Conservation (phyloP, 2,888 invertebrate genomes). For the Acleris laterana region DNA sequence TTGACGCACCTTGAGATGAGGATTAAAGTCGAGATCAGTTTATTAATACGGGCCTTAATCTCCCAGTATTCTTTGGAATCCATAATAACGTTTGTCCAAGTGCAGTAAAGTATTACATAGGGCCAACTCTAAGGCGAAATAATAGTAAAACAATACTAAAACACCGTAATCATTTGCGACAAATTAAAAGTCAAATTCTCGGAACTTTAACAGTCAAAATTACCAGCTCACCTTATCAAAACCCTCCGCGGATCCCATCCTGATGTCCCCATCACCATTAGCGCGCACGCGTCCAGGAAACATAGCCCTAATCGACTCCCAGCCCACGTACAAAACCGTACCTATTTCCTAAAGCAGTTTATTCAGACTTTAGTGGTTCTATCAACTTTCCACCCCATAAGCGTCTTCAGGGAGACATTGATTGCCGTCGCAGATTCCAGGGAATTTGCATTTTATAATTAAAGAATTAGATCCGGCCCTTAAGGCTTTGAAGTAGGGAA, state of each 20-base stretch:
- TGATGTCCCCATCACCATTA: constrained; percentile 30
- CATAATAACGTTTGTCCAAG: too few species aligned
- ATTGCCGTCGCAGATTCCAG: constrained; percentile 61
- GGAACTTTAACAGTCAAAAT: neutral
- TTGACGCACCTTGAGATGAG: too few species aligned
- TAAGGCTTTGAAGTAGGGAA: constrained; percentile 35
- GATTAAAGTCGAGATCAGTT: too few species aligned
- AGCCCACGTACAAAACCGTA: constrained; percentile 32
- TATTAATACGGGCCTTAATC: too few species aligned
- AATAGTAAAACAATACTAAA: too few species aligned
- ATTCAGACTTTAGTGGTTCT: constrained; percentile 55
- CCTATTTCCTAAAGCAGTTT: constrained; percentile 41
- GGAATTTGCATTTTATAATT: constrained; percentile 83
- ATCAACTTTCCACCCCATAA: constrained; percentile 80
- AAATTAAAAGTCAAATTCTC: too few species aligned
- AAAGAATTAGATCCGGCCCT: constrained; percentile 68
- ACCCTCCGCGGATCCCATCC: constrained; percentile 16
- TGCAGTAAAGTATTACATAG: too few species aligned
- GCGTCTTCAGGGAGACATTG: constrained; percentile 66
- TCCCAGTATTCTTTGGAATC: too few species aligned
- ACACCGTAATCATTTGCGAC: too few species aligned
- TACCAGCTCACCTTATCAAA: constrained; percentile 21
- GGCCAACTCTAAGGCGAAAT: too few species aligned
- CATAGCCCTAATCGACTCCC: constrained; percentile 22
- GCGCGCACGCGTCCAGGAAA: constrained; percentile 23